These are phyloP conservation scores for Eupithecia pulchellata DNA, from an alignment of 2,888 invertebrate species.

Conservation along the genomic window DNA sequence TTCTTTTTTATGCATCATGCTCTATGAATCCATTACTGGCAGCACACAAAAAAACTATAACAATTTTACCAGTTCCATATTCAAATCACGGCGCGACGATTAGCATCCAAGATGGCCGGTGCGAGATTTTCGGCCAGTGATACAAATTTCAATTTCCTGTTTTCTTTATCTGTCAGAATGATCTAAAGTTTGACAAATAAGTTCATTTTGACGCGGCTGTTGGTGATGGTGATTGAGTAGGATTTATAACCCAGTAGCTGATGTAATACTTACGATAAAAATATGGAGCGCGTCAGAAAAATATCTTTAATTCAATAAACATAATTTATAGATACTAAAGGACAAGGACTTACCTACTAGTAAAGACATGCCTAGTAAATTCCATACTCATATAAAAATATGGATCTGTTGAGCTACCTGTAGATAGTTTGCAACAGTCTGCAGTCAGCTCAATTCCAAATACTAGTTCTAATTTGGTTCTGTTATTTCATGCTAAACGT, in stretches of 20 bases:
- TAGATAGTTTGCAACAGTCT: too few relatives aligned
- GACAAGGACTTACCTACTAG: not conserved
- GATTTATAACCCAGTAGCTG: constrained; percentile 71
- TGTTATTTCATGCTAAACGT: too few relatives aligned
- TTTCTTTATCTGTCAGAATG: constrained; percentile 73
- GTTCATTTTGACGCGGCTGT: constrained; percentile 81
- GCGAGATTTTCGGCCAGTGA: constrained; percentile 79
- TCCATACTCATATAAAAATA: too few relatives aligned
- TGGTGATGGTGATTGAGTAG: constrained; percentile 70
- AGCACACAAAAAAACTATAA: constrained; percentile 53
- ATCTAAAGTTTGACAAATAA: constrained; percentile 83
- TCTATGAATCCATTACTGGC: constrained; percentile 59
- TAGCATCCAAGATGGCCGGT: constrained; percentile 77
- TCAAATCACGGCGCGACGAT: constrained; percentile 77
- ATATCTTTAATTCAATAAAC: too few relatives aligned
- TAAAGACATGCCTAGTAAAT: not conserved
- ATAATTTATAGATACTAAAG: too few relatives aligned
- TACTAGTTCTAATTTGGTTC: too few relatives aligned
- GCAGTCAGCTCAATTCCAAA: too few relatives aligned
- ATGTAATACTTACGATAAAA: constrained; percentile 40
- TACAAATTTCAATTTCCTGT: constrained; percentile 85
- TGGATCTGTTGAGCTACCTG: too few relatives aligned
- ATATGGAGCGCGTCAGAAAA: constrained; percentile 42
- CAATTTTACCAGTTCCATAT: constrained; percentile 77
- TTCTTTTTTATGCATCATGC: constrained; percentile 16